Evolutionary conservation across 2,797 vertebrate species (phyloP).

Genomic region (Siniperca scherzeri): DNA sequence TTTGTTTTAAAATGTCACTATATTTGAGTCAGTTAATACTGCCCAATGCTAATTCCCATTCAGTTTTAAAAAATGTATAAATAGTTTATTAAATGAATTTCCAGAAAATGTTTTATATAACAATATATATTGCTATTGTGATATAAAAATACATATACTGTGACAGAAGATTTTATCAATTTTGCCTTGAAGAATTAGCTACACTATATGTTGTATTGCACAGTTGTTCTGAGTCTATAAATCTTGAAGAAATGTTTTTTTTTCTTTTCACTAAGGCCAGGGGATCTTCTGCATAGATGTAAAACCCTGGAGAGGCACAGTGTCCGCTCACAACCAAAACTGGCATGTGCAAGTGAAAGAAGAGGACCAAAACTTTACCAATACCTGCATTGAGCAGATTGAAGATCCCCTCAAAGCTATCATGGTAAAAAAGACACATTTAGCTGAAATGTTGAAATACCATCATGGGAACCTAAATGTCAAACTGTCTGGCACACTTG

Average conservation of each 20-base stretch:
- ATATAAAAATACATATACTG: background rate
- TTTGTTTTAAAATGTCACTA: background rate
- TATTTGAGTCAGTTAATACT: background rate
- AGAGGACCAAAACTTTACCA: conserved; percentile 78
- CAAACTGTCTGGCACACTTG: conserved; percentile 65
- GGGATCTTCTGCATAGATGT: conserved; percentile 87
- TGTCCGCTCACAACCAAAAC: conserved; percentile 69
- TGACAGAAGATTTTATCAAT: background rate
- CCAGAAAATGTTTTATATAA: background rate
- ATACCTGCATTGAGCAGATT: conserved; percentile 80
- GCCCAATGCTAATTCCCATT: background rate
- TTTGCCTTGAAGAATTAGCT: background rate
- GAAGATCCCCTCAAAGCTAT: conserved; percentile 83
- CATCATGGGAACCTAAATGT: conserved; percentile 58
- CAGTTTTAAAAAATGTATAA: background rate
- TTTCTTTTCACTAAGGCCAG: conserved; percentile 67
- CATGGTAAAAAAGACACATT: conserved; percentile 68
- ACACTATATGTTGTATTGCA: background rate
- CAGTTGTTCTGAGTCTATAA: background rate
- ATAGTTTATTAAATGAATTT: background rate
- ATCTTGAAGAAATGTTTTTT: background rate
- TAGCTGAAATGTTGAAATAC: conserved; percentile 21
- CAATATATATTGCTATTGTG: background rate
- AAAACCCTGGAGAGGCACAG: conserved; percentile 80
- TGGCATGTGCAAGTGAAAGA: conserved; percentile 83